These are phyloP conservation scores for Helicoverpa assulta DNA, from an alignment of 2,888 invertebrate species.

Conservation along the genomic window DNA sequence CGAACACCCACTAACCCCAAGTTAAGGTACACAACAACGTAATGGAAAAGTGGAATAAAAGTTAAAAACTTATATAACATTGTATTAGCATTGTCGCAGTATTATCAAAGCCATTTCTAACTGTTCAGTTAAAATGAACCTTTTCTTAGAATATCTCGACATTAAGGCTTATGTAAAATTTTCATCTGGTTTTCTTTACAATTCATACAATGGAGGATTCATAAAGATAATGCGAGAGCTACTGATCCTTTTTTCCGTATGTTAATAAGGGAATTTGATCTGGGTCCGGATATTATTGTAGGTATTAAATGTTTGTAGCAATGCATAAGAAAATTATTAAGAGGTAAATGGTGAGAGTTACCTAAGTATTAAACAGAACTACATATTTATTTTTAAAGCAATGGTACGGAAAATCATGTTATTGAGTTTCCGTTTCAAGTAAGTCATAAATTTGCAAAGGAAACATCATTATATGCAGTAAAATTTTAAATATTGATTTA, in stretches of 20 bases:
- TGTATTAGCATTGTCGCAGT: conserved; percentile 20
- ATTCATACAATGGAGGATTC: conserved; percentile 50
- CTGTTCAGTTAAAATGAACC: conserved; percentile 26
- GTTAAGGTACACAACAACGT: conserved; percentile 7
- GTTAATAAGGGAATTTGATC: conserved; percentile 29
- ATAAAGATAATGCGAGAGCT: conserved; percentile 53
- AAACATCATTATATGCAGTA: too few species aligned
- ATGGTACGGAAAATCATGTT: not conserved
- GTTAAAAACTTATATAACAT: conserved; percentile 17
- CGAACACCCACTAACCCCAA: not conserved
- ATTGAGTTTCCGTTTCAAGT: not conserved
- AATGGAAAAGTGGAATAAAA: conserved; percentile 40
- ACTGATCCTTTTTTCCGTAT: conserved; percentile 42
- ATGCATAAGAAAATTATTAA: not conserved
- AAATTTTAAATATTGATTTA: not conserved
- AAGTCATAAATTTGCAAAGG: not conserved
- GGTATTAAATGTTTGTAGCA: conserved; percentile 17
- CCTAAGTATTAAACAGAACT: not conserved
- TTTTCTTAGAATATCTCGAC: conserved; percentile 30
- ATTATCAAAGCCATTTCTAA: conserved; percentile 30
- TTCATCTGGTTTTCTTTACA: conserved; percentile 46
- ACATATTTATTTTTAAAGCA: not conserved
- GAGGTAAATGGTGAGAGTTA: not conserved
- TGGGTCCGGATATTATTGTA: conserved; percentile 25
- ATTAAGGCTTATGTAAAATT: conserved; percentile 39